Conservation (phyloP, 2,797 vertebrate species). For the Sebastes goodei region DNA sequence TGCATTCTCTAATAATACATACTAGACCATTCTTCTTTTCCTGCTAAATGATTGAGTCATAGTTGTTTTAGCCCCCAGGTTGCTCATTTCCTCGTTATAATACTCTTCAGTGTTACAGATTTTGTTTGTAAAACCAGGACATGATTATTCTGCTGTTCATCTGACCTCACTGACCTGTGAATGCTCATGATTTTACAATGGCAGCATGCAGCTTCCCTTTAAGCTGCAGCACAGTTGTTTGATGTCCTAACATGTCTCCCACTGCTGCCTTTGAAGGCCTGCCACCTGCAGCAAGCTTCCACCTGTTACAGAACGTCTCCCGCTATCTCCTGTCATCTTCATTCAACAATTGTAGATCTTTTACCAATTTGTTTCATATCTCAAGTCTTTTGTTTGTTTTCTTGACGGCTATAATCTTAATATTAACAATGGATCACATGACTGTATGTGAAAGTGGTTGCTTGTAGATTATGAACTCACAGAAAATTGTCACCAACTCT, state of each 20-base stretch:
- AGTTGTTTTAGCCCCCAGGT: neutral
- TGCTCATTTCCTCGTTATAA: neutral
- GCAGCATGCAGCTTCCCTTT: neutral
- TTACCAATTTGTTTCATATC: constrained; percentile 11
- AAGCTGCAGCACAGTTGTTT: constrained; percentile 11
- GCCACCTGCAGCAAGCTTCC: constrained; percentile 61
- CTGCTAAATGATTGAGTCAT: neutral
- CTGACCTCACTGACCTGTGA: neutral
- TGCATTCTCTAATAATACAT: neutral
- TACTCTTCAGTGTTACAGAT: neutral
- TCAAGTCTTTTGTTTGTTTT: neutral
- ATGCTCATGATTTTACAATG: constrained; percentile 8
- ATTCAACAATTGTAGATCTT: neutral
- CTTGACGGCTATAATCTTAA: neutral
- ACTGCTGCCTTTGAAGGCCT: constrained; percentile 43
- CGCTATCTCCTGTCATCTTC: constrained; percentile 12
- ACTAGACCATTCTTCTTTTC: neutral
- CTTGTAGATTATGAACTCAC: neutral
- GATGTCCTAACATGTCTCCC: constrained; percentile 52
- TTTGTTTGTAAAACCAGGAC: neutral
- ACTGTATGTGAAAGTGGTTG: neutral
- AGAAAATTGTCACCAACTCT: too few relatives aligned
- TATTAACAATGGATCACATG: neutral
- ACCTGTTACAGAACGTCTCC: constrained; percentile 32
- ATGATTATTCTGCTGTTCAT: neutral